phyloP scores from a whole-genome alignment of 2,797 vertebrate genomes.

The Scleropages formosus region DNA sequence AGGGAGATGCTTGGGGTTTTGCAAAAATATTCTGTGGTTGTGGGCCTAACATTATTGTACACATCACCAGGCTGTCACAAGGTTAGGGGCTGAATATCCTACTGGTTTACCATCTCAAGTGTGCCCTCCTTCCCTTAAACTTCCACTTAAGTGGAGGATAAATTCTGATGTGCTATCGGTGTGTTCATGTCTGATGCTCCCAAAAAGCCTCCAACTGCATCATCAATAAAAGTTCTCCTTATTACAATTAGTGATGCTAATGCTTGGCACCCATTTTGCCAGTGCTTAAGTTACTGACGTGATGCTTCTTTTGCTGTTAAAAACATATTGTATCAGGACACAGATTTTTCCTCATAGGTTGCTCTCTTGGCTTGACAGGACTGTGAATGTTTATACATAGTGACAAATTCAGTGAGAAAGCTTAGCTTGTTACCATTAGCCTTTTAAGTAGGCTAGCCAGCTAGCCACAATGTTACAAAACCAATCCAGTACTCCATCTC shows the following conservation, averaged over 20 bases:
- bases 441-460: constrained; percentile 23
- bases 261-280: neutral
- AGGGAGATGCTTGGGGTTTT: neutral
- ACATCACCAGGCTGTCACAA: neutral
- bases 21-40: neutral
- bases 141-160: neutral
- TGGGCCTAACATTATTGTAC: neutral
- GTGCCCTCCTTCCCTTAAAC: neutral
- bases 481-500: neutral
- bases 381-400: constrained; percentile 9
- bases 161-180: neutral
- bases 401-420: neutral
- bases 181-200: neutral
- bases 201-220: constrained; percentile 7
- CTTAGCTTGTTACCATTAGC: constrained; percentile 18
- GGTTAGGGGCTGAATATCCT: neutral
- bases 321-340: neutral
- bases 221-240: neutral
- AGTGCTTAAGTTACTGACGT: neutral
- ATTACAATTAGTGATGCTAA: neutral
- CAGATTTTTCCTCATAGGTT: no score
- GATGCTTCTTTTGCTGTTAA: neutral
- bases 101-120: neutral
- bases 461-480: constrained; percentile 16
- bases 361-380: neutral